Base-by-base conservation (phyloP, 64 coral and sea anemone species). In the Actinia tenebrosa region DNA sequence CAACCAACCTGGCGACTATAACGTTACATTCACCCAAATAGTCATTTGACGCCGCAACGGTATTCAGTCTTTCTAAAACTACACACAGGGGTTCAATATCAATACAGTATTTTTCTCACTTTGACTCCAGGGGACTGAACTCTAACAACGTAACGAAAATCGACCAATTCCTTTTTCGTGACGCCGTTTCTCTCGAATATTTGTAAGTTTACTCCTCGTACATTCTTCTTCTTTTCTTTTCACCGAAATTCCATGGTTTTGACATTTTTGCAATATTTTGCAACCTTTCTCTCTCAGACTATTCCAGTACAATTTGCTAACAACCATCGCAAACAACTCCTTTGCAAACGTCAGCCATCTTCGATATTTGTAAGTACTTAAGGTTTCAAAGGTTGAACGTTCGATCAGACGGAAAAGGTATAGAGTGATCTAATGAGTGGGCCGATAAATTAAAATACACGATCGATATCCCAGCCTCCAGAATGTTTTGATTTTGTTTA, bases 221-320 rank as follows among this genome's bases (percentile, higher is more conserved):
- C 7, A 25, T 25, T 85, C 43, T 18, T 60, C 55, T 44, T 63
- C 22, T 63, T 11, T 43, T 18, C 60, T 61, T 86, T 14, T 37
- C 19, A 54, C 47, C 47, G 47, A 50, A 5, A 50, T 50, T 50
- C 7, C 47, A 50, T 1, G 4, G 0, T 50, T 50, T 50, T 50
- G 47, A 50, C 47, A 50, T 50, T 50, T 50, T 50, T 50, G 0
- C 47, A 50, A 50, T 2, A 55, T 55, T 2, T 78, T 75, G 30
- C 1, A 37, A 37, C 22, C 45, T 18, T 20, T 3, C 0, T 20
- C 16, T 81, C 46, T 2, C 20, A 91, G 89, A 59, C 85, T 91
- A 77, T 64, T 91, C 22, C 89, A 91, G 58, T 77, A 86, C 75
- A 91, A 91, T 75, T 66, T 85, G 46, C 84, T 91, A 22, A 86